Percentiles rank a stretch among this genome's conserved stretches.
Evolutionary conservation across 1,140 invertebrate species (phyloP).

Genomic region (Marisa cornuarietis): DNA sequence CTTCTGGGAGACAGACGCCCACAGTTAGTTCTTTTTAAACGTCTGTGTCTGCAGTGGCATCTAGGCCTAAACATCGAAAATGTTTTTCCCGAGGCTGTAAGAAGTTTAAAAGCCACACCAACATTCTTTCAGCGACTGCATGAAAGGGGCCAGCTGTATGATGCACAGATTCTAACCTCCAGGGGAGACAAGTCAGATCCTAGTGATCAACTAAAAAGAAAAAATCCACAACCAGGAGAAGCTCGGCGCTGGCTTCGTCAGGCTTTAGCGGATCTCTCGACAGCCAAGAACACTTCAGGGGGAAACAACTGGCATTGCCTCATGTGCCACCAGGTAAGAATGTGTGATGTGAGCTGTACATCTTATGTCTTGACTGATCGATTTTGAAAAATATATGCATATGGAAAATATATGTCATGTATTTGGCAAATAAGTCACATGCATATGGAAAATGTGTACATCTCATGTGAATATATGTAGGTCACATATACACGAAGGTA

Average conservation of each 20-base stretch:
- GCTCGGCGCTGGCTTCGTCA: conserved; percentile 15
- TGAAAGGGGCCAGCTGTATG: not conserved
- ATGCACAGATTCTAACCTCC: not conserved
- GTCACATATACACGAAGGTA: too few species aligned
- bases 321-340: not conserved
- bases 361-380: not conserved
- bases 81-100: not conserved
- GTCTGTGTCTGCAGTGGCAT: conserved; percentile 1
- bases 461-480: too few species aligned
- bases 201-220: not conserved
- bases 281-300: too few species aligned
- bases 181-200: not conserved
- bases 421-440: too few species aligned
- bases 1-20: not conserved
- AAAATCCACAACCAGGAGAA: conserved; percentile 16
- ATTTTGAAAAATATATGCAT: too few species aligned
- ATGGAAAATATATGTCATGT: too few species aligned
- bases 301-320: not conserved
- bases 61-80: not conserved
- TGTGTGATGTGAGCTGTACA: not conserved
- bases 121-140: not conserved
- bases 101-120: not conserved
- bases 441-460: too few species aligned
- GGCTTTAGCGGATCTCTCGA: not conserved
- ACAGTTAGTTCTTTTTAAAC: not conserved